phyloP scores from a whole-genome alignment of 2,888 invertebrate species.

The Neoitamus cyanurus region DNA sequence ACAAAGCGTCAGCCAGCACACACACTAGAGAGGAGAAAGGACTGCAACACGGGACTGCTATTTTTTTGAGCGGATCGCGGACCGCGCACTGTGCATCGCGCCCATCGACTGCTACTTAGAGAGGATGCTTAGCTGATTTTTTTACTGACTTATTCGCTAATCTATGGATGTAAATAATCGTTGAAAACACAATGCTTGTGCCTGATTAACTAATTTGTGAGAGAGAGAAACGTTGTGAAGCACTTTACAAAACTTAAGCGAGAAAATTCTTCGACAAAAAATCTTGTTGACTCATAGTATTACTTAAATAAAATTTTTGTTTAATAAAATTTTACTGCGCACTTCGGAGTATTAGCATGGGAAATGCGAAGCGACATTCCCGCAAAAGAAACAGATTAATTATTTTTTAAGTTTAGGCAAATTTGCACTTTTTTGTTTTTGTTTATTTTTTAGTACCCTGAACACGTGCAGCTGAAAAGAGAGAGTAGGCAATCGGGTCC shows the following conservation, averaged over 20 bases:
- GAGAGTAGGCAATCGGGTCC: neutral
- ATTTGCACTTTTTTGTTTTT: neutral
- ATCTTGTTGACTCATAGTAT: conserved; percentile 27
- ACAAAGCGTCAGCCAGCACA: neutral
- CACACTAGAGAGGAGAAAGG: neutral
- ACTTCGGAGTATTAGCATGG: conserved; percentile 13
- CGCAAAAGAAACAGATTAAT: neutral
- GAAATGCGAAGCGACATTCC: conserved; percentile 9
- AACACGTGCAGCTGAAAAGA: neutral
- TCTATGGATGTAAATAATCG: conserved; percentile 26
- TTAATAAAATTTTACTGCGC: neutral
- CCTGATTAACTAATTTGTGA: neutral
- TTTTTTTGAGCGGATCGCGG: neutral
- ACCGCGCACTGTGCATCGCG: neutral
- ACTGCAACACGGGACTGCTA: neutral
- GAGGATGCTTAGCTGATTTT: conserved; percentile 3
- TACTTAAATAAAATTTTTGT: neutral
- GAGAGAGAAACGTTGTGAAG: neutral
- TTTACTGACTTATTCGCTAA: neutral
- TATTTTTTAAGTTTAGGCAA: neutral
- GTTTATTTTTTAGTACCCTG: neutral
- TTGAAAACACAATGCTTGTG: conserved; percentile 10
- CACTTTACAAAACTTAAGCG: neutral
- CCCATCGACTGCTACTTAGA: neutral
- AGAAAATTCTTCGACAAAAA: neutral